phyloP scores from a whole-genome alignment of 2,888 invertebrate genomes.

The Dugesia japonica region DNA sequence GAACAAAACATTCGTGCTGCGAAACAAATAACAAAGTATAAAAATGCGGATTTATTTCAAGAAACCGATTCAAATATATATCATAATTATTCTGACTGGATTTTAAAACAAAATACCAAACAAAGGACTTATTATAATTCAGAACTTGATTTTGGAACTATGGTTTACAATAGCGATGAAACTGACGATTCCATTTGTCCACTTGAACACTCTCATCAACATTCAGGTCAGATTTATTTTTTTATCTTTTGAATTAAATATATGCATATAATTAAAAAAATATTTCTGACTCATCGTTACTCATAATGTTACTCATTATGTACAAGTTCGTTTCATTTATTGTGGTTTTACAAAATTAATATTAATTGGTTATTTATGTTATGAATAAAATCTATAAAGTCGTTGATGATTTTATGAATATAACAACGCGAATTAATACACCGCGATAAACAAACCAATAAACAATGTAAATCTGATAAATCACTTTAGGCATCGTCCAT shows the following conservation, averaged over 20 bases:
- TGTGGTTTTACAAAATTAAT: too few relatives aligned
- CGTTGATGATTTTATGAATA: too few relatives aligned
- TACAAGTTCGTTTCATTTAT: too few relatives aligned
- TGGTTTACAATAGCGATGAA: slow-evolving; percentile 3
- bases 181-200: background rate
- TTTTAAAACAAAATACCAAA: slow-evolving; percentile 7
- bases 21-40: background rate
- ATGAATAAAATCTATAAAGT: too few relatives aligned
- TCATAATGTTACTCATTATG: too few relatives aligned
- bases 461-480: too few relatives aligned
- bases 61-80: background rate
- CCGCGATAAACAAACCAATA: too few relatives aligned
- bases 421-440: too few relatives aligned
- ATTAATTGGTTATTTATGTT: too few relatives aligned
- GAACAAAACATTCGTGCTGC: background rate
- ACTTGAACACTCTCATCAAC: background rate
- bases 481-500: too few relatives aligned
- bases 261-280: too few relatives aligned
- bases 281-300: too few relatives aligned
- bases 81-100: background rate
- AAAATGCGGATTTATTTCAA: background rate
- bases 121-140: background rate
- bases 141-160: background rate
- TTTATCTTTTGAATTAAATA: background rate
- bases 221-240: background rate